Conservation (phyloP, 1,140 invertebrate species). For the Pomacea maculata region DNA sequence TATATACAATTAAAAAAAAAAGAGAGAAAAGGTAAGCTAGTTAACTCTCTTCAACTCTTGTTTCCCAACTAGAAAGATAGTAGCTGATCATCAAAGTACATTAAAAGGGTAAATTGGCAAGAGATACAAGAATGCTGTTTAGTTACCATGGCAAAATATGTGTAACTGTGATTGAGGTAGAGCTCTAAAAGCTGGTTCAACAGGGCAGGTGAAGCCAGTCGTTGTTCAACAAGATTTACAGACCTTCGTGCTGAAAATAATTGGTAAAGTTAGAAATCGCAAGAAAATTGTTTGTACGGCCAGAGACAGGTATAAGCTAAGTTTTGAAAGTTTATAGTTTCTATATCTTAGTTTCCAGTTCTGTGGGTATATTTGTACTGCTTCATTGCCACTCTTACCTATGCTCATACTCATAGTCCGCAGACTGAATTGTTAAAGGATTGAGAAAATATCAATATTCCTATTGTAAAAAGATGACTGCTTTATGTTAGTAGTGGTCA, state of each 20-base stretch:
- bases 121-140: too few relatives aligned
- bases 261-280: too few relatives aligned
- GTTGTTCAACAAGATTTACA: constrained; percentile 4
- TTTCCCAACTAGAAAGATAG: neutral
- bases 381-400: neutral
- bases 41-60: too few relatives aligned
- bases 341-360: too few relatives aligned
- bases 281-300: too few relatives aligned
- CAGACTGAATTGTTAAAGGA: too few relatives aligned
- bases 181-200: constrained; percentile 3
- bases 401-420: neutral
- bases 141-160: constrained; percentile 29
- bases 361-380: too few relatives aligned
- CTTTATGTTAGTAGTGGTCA: too few relatives aligned
- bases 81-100: neutral
- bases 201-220: neutral
- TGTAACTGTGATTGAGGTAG: constrained; percentile 25
- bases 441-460: neutral
- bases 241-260: constrained; percentile 3
- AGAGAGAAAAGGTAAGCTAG: too few relatives aligned
- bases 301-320: too few relatives aligned
- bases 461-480: neutral
- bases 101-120: neutral
- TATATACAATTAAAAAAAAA: too few relatives aligned
- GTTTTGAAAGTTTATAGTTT: too few relatives aligned